These are phyloP conservation scores for Labeo calbasu DNA, from an alignment of 2,797 vertebrate genomes.

Conservation along the genomic window DNA sequence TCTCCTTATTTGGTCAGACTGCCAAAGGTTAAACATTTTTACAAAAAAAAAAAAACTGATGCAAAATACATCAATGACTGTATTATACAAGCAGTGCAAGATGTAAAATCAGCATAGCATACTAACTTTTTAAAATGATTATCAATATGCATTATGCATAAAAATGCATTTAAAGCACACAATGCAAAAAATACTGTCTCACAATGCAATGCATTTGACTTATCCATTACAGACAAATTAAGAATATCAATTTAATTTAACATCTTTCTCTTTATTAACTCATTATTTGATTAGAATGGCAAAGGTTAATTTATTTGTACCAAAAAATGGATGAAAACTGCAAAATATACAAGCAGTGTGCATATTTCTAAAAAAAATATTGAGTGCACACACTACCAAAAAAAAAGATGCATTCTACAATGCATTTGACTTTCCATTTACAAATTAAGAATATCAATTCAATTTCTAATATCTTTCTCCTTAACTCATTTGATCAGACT, in stretches of 20 bases:
- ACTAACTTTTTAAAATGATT: too few relatives aligned
- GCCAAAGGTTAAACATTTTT: too few relatives aligned
- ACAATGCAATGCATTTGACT: background rate
- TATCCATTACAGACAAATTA: background rate
- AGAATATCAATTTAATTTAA: background rate
- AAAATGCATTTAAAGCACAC: background rate
- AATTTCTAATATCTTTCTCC: background rate
- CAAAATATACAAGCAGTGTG: background rate
- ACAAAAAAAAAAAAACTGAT: background rate
- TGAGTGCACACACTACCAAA: background rate
- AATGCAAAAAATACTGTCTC: too few relatives aligned
- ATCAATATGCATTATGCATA: too few relatives aligned
- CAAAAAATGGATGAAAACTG: background rate
- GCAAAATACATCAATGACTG: background rate
- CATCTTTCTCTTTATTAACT: too few relatives aligned
- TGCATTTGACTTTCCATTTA: background rate
- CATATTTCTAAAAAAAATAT: background rate
- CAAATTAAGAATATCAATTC: background rate
- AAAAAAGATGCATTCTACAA: background rate
- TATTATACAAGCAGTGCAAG: background rate
- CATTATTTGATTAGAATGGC: too few relatives aligned
- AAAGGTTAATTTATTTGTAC: background rate
- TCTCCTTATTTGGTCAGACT: background rate
- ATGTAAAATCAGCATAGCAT: background rate
- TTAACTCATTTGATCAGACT: background rate